A percentile compares a stretch with the other conserved stretches of the same genome.
Conservation (phyloP, 1,140 invertebrate species). For the Meloidogyne floridensis region DNA sequence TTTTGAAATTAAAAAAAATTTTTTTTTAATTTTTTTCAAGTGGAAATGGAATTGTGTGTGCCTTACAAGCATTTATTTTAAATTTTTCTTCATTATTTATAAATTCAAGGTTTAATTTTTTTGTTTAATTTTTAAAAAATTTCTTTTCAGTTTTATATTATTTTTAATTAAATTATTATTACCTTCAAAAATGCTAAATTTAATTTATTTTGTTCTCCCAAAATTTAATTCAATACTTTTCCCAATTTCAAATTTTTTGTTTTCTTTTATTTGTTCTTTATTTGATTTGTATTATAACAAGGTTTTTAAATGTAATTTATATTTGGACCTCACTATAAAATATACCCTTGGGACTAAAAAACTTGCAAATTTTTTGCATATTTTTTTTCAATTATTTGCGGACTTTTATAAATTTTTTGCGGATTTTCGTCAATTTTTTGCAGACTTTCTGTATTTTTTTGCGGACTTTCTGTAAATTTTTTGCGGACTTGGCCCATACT, state of each 20-base stretch:
- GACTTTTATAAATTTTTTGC: too few species aligned
- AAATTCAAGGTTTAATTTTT: not conserved
- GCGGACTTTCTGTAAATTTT: too few species aligned
- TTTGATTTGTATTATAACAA: conserved; percentile 1
- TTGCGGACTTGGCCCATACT: too few species aligned
- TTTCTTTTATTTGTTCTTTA: not conserved
- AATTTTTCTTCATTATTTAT: conserved; percentile 10
- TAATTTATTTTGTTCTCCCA: not conserved
- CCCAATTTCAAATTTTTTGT: not conserved
- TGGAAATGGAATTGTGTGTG: not conserved
- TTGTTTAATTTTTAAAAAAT: not conserved
- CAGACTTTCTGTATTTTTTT: too few species aligned
- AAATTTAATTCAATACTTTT: not conserved
- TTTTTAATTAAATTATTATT: conserved; percentile 3
- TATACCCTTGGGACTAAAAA: too few species aligned
- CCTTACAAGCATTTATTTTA: conserved; percentile 1
- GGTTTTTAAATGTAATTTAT: not conserved
- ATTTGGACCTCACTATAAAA: too few species aligned
- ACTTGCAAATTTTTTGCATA: too few species aligned
- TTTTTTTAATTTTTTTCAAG: not conserved
- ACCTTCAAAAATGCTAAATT: not conserved
- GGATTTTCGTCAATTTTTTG: too few species aligned
- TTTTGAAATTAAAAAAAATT: not conserved
- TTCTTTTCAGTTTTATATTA: not conserved
- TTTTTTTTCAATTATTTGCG: too few species aligned